These are phyloP conservation scores for Lutraria rhynchaena DNA, from an alignment of 1,140 invertebrate species.

Conservation along the genomic window DNA sequence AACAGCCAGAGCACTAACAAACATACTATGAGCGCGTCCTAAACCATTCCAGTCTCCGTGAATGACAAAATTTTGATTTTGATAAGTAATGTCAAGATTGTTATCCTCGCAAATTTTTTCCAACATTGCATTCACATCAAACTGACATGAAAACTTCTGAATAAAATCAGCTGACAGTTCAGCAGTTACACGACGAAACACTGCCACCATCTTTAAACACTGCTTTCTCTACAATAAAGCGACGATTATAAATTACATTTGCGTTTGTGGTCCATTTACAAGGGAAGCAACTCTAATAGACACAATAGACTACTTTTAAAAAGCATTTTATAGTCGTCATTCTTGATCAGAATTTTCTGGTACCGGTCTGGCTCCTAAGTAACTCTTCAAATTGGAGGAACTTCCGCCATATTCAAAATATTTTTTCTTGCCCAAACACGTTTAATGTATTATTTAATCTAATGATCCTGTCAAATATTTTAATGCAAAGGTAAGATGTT, in stretches of 20 bases:
- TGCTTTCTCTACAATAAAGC: no score
- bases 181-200: constrained; percentile 44
- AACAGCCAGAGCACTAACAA: constrained; percentile 39
- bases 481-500: no score
- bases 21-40: constrained; percentile 19
- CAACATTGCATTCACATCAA: constrained; percentile 44
- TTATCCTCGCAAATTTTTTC: constrained; percentile 39
- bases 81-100: constrained; percentile 21
- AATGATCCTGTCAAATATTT: no score
- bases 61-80: constrained; percentile 13
- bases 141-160: constrained; percentile 34
- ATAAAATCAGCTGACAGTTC: constrained; percentile 31
- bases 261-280: no score
- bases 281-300: no score
- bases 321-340: no score
- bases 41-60: constrained; percentile 34
- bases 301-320: no score
- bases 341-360: no score
- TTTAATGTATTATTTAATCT: background rate
- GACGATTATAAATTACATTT: no score
- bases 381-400: constrained; percentile 25
- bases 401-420: constrained; percentile 38
- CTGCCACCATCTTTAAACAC: constrained; percentile 20
- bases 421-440: constrained; percentile 28
- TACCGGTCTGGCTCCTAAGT: no score